phyloP scores from a whole-genome alignment of 2,113 vertebrate genomes.

The Micronycteris hirsuta region DNA sequence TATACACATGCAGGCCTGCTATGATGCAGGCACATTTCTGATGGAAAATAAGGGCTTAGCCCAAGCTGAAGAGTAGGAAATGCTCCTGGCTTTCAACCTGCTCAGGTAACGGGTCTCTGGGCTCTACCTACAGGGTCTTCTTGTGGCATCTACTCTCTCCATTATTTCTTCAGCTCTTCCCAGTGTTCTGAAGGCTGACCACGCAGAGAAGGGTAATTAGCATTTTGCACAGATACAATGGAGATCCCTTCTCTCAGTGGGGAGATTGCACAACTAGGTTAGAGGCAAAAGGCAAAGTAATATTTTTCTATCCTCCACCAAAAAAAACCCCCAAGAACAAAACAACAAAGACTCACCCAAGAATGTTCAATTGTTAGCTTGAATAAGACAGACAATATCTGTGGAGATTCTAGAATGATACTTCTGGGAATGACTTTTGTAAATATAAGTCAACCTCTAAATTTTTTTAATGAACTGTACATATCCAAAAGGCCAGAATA shows the following conservation, averaged over 20 bases:
- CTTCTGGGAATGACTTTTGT: not conserved
- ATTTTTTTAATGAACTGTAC: not conserved
- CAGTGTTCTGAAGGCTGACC: not conserved
- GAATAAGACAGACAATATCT: not conserved
- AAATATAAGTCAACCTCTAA: not conserved
- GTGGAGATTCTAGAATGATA: not conserved
- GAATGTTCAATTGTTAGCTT: not conserved
- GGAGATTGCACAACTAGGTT: not conserved
- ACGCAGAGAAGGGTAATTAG: not conserved
- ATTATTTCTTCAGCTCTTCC: not conserved
- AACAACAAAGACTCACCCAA: not conserved
- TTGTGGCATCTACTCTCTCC: not conserved
- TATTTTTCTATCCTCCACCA: fast-evolving
- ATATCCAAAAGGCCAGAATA: not conserved
- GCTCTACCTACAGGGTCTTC: not conserved
- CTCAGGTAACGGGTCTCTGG: not conserved
- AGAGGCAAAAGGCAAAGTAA: not conserved
- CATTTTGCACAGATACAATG: not conserved
- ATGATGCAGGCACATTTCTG: not conserved
- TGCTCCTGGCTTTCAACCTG: not conserved
- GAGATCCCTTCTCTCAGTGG: not conserved
- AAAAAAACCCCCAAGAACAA: not conserved
- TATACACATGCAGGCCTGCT: not conserved
- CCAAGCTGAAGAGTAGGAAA: not conserved
- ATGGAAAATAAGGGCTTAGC: not conserved